These are phyloP conservation scores for Brachyptera risi DNA, from an alignment of 2,888 invertebrate genomes.

Conservation along the genomic window DNA sequence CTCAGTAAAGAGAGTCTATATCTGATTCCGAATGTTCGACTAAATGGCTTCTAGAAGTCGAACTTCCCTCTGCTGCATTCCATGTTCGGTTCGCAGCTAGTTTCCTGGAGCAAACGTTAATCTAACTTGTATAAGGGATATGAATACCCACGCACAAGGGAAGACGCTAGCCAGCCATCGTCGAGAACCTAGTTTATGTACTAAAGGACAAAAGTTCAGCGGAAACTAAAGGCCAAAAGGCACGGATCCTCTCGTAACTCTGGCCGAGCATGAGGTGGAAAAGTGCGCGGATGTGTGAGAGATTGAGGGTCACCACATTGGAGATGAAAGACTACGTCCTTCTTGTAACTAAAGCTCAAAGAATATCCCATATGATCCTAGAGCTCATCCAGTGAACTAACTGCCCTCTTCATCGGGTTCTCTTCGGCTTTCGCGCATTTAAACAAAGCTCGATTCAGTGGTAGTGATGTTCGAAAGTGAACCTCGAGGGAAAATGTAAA, in stretches of 20 bases:
- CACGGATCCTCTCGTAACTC: slow-evolving; percentile 18
- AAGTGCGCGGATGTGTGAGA: slow-evolving; percentile 20
- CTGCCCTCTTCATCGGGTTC: slow-evolving; percentile 1
- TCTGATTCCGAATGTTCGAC: slow-evolving; percentile 21
- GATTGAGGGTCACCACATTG: slow-evolving; percentile 18
- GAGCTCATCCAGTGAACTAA: slow-evolving; percentile 18
- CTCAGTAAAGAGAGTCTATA: slow-evolving; percentile 2
- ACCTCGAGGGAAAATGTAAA: background rate
- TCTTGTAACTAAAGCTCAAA: slow-evolving; percentile 15
- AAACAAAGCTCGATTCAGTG: background rate
- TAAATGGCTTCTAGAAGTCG: slow-evolving; percentile 18
- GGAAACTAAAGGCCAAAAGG: slow-evolving; percentile 21
- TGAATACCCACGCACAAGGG: slow-evolving; percentile 12
- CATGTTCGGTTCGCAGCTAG: slow-evolving; percentile 9
- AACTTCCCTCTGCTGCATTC: slow-evolving; percentile 18
- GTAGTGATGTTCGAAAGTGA: background rate
- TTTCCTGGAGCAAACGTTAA: slow-evolving; percentile 19
- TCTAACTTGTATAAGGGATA: slow-evolving; percentile 17
- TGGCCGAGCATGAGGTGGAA: slow-evolving; percentile 4
- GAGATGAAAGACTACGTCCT: slow-evolving; percentile 17
- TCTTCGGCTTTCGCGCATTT: too few relatives aligned
- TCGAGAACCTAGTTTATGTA: slow-evolving; percentile 15
- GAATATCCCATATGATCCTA: slow-evolving; percentile 5
- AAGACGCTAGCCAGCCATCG: background rate
- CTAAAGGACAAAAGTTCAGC: slow-evolving; percentile 19